Base-by-base conservation (phyloP, 2,888 invertebrate genomes). In the Paralinhomoeus sp. region DNA sequence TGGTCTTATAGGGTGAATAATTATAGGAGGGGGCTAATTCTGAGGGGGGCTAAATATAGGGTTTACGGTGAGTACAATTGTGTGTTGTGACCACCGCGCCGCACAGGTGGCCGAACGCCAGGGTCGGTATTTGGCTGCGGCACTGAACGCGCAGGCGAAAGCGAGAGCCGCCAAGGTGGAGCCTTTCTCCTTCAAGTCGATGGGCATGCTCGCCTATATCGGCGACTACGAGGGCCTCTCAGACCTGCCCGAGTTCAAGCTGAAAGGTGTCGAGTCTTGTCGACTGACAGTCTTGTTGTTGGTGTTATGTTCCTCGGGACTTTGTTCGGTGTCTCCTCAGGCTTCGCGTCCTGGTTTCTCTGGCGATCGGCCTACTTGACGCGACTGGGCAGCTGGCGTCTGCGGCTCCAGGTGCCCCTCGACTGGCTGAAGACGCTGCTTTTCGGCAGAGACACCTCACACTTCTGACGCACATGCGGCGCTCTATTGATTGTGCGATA, bases 321-420 rank as follows among this genome's bases (percentile, higher is more conserved):
- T 23, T 38, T 47, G 7, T 27, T 27, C 27, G 12, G 12, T 9
- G 27, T 12, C 7, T 12, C 5, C 12, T 42, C 51, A 64, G 64
- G 64, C 35, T 58, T 63, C 42, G 54, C 61, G 1, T 65, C 64
- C 2, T 66, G 65, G 64, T 52, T 66, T 43, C 52, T 66, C 2
- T 66, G 66, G 66, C 47, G 66, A 24, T 66, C 66, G 7, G 66
- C 64, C 13, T 66, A 66, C 49, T 49, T 66, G 44, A 66, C 66
- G 15, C 50, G 62, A 18, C 53, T 66, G 2, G 66, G 66, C 3
- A 64, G 62, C 45, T 66, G 65, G 65, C 49, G 65, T 41, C 51
- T 65, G 9, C 54, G 65, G 38, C 61, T 66, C 62, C 66, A 66
- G 50, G 66, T 66, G 21, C 66, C 57, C 2, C 45, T 66, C 24